A percentile compares a stretch with the other conserved stretches of the same genome.
Evolutionary conservation across 2,888 invertebrate genomes (phyloP).

Genomic region (Caenorhabditis drosophilae): DNA sequence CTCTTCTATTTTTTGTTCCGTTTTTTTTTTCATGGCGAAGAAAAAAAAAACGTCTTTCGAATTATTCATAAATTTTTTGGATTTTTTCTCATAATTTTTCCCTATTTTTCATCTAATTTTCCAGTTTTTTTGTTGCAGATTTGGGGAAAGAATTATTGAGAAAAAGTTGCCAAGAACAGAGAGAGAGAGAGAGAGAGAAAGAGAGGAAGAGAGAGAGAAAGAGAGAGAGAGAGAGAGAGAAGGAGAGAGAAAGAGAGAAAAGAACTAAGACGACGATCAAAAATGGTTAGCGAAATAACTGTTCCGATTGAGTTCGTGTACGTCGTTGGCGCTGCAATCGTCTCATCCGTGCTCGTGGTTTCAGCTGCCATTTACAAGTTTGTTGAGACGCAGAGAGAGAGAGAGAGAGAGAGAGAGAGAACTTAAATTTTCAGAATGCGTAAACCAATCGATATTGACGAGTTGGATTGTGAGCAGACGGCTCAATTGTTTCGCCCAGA

Average conservation of each 20-base stretch:
- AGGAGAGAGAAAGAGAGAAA: too few species aligned
- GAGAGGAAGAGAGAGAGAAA: too few species aligned
- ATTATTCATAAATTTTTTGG: too few species aligned
- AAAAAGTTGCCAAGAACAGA: too few species aligned
- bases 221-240: too few species aligned
- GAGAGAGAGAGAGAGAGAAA: too few species aligned
- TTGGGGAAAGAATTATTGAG: not conserved
- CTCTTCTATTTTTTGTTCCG: not conserved
- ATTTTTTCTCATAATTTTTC: not conserved
- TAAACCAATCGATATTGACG: constrained; percentile 42
- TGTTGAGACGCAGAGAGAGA: not conserved
- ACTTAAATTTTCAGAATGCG: constrained; percentile 34
- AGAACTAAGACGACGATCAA: too few species aligned
- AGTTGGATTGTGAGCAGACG: constrained; percentile 51
- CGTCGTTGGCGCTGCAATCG: constrained; percentile 42
- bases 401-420: not conserved
- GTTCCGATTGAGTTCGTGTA: constrained; percentile 49
- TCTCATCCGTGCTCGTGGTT: constrained; percentile 44
- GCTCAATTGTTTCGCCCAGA: constrained; percentile 52
- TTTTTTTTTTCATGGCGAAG: too few species aligned
- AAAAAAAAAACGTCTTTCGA: too few species aligned
- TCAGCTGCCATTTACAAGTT: constrained; percentile 46
- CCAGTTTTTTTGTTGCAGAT: not conserved
- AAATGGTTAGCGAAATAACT: constrained; percentile 36
- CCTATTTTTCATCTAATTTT: too few species aligned